phyloP scores from a whole-genome alignment of 2,888 invertebrate genomes.

The Polydrusus pterygomalis region DNA sequence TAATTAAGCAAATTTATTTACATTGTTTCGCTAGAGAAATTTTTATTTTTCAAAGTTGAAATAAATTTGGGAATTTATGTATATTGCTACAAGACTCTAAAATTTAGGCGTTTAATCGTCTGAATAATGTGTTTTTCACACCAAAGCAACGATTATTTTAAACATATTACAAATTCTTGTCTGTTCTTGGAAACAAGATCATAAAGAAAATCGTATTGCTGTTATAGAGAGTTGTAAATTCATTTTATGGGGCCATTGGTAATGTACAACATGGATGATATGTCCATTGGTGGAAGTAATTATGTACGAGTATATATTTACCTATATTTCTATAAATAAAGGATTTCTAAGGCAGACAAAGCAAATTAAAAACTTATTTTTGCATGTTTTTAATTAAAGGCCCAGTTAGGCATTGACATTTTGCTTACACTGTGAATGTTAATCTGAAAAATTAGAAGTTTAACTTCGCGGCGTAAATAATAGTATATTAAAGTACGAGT shows the following conservation, averaged over 20 bases:
- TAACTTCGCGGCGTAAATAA: too few relatives aligned
- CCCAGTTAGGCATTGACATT: too few relatives aligned
- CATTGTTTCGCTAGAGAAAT: constrained; percentile 18
- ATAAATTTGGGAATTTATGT: constrained; percentile 16
- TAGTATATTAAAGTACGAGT: too few relatives aligned
- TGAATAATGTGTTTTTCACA: constrained; percentile 33
- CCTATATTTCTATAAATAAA: too few relatives aligned
- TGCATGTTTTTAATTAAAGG: too few relatives aligned
- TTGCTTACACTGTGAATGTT: too few relatives aligned
- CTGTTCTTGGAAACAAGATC: constrained; percentile 13
- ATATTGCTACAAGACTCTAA: constrained; percentile 8
- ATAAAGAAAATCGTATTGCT: constrained; percentile 9
- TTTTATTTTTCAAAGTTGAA: constrained; percentile 13
- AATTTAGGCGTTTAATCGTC: constrained; percentile 16
- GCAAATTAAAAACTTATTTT: too few relatives aligned
- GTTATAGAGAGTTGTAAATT: constrained; percentile 2
- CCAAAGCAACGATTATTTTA: constrained; percentile 26
- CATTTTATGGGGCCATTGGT: not conserved
- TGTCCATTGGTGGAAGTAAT: too few relatives aligned
- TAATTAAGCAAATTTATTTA: constrained; percentile 19
- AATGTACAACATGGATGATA: not conserved
- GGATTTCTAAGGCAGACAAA: too few relatives aligned
- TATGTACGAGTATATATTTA: too few relatives aligned
- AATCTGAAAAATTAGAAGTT: too few relatives aligned
- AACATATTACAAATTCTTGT: constrained; percentile 28